Conservation (phyloP, 2,888 invertebrate genomes). For the Anoplius nigerrimus region DNA sequence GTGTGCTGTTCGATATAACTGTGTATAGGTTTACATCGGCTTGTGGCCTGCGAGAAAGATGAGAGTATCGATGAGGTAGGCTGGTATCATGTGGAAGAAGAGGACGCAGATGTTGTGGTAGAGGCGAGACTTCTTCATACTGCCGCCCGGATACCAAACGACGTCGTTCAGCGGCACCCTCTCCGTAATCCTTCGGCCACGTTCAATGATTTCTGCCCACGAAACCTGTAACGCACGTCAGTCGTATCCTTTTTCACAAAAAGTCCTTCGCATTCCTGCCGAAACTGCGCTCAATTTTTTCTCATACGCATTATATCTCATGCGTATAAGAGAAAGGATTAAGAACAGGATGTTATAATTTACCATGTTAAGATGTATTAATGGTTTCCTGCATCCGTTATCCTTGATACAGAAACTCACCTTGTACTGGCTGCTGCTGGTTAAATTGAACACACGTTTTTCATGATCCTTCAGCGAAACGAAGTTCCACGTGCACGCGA, state of each 20-base stretch:
- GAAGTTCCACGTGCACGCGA: constrained; percentile 82
- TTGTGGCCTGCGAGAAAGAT: constrained; percentile 89
- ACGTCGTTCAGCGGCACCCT: constrained; percentile 92
- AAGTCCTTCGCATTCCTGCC: background rate
- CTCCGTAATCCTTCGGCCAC: constrained; percentile 86
- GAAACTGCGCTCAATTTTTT: no score
- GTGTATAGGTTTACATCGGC: constrained; percentile 90
- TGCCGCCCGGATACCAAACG: constrained; percentile 91
- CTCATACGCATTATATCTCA: no score
- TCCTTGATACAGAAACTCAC: constrained; percentile 68
- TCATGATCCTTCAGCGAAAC: constrained; percentile 76
- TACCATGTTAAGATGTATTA: background rate
- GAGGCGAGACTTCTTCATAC: constrained; percentile 87
- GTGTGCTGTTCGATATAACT: background rate
- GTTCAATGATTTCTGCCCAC: constrained; percentile 92
- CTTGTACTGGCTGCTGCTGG: constrained; percentile 87
- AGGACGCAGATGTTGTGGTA: constrained; percentile 89
- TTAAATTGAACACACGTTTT: constrained; percentile 83
- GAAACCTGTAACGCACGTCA: constrained; percentile 75
- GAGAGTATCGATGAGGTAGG: constrained; percentile 87
- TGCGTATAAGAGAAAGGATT: no score
- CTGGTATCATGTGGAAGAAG: constrained; percentile 94
- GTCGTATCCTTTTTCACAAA: background rate
- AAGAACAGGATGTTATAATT: no score
- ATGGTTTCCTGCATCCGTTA: background rate